Conservation (phyloP, 2,113 vertebrate species). For the Myotis yumanensis region DNA sequence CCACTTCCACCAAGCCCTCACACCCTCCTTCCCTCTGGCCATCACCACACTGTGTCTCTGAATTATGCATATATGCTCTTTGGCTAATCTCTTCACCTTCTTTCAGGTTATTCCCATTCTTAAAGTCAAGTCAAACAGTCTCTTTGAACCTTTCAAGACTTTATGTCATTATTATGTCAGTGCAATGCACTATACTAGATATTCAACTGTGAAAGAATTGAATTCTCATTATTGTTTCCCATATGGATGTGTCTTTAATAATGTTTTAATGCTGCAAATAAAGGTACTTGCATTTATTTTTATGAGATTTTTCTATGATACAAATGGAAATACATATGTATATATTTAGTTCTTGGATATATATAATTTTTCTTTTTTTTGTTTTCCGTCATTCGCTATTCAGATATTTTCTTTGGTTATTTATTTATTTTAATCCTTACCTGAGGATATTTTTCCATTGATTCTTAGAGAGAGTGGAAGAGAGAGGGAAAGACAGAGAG, state of each 20-base stretch:
- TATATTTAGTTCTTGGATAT: not conserved
- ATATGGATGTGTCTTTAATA: not conserved
- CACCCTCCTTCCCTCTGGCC: not conserved
- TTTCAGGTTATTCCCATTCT: not conserved
- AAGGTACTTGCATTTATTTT: not conserved
- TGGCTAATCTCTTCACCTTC: not conserved
- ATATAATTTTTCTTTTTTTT: not conserved
- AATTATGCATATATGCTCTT: not conserved
- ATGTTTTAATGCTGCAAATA: constrained; percentile 1
- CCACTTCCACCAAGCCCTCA: not conserved
- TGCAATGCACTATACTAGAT: not conserved
- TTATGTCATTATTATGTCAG: not conserved
- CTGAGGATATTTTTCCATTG: no score
- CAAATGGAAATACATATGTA: not conserved
- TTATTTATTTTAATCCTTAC: no score
- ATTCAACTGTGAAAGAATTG: not conserved
- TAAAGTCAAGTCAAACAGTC: not conserved
- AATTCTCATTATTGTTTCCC: not conserved
- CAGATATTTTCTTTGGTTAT: not conserved
- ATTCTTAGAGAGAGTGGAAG: no score
- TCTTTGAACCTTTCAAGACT: not conserved
- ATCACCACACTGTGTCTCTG: not conserved
- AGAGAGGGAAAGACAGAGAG: no score
- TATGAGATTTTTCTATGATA: not conserved
- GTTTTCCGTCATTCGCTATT: not conserved